Conservation (phyloP, 2,888 invertebrate genomes). For the Aplocera efformata region DNA sequence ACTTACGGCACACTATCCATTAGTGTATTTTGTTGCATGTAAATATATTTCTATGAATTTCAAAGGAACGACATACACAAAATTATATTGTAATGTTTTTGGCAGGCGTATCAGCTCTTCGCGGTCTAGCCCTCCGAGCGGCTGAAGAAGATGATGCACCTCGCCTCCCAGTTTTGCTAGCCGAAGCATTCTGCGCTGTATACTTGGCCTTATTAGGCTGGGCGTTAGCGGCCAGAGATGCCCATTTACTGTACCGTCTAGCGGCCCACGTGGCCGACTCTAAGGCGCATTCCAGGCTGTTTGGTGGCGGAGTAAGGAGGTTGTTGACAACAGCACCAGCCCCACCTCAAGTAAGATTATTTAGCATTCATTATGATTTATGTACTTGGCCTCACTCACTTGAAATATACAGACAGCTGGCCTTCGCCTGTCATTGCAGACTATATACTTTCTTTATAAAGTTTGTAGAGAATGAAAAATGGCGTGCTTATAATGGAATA, state of each 20-base stretch:
- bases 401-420: no score
- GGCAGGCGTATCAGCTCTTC: slow-evolving; percentile 94
- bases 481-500: no score
- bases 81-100: no score
- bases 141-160: slow-evolving; percentile 97
- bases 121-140: slow-evolving; percentile 94
- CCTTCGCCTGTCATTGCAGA: no score
- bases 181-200: slow-evolving; percentile 96
- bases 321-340: slow-evolving; percentile 88
- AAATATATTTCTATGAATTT: no score
- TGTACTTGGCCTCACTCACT: no score
- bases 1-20: no score
- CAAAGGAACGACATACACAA: no score
- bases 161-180: slow-evolving; percentile 92
- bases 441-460: no score
- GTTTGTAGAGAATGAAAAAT: no score
- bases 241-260: slow-evolving; percentile 93
- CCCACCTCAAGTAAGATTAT: slow-evolving; percentile 50
- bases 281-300: slow-evolving; percentile 89
- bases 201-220: slow-evolving; percentile 96
- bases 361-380: no score
- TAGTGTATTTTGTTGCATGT: no score
- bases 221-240: slow-evolving; percentile 95
- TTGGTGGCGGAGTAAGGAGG: slow-evolving; percentile 94
- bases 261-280: slow-evolving; percentile 90